A percentile compares a stretch with the other conserved stretches of the same genome.
phyloP scores from a whole-genome alignment of 2,113 vertebrate species.

The Labeo catla region DNA sequence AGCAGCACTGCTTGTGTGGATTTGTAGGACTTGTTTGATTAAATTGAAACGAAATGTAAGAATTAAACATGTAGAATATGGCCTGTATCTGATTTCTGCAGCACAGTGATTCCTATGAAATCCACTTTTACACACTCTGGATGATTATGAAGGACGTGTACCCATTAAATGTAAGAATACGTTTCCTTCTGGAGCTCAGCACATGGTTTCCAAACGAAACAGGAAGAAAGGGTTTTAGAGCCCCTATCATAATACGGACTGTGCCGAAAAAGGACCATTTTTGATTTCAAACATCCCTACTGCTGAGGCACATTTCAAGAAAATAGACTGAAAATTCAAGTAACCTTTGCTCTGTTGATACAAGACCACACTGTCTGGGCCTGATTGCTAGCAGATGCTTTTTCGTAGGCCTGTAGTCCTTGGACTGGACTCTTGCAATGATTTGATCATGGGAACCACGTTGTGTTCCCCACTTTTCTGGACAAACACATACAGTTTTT shows the following conservation, averaged over 20 bases:
- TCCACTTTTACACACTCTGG: conserved; percentile 19
- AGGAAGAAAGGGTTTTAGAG: conserved; percentile 87
- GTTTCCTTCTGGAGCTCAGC: conserved; percentile 85
- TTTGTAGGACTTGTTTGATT: neutral
- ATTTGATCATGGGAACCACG: conserved; percentile 49
- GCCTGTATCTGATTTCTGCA: conserved; percentile 12
- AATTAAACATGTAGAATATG: neutral
- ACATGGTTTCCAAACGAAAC: conserved; percentile 87
- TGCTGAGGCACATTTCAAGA: conserved; percentile 69
- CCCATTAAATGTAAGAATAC: conserved; percentile 89
- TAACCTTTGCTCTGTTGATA: conserved; percentile 75
- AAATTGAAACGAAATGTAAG: neutral
- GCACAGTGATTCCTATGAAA: neutral
- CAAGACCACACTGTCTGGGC: conserved; percentile 74
- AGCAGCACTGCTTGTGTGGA: neutral
- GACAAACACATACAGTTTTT: conserved; percentile 39
- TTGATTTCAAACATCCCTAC: conserved; percentile 77
- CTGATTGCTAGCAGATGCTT: conserved; percentile 75
- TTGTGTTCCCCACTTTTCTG: conserved; percentile 40
- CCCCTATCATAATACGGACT: conserved; percentile 86
- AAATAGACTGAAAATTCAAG: conserved; percentile 71
- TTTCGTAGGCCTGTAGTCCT: conserved; percentile 48
- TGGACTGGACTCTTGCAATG: conserved; percentile 45
- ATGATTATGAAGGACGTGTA: conserved; percentile 38
- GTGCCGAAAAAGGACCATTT: conserved; percentile 77